Conservation (phyloP, 2,888 invertebrate genomes). For the Tromatobia lineatoria region DNA sequence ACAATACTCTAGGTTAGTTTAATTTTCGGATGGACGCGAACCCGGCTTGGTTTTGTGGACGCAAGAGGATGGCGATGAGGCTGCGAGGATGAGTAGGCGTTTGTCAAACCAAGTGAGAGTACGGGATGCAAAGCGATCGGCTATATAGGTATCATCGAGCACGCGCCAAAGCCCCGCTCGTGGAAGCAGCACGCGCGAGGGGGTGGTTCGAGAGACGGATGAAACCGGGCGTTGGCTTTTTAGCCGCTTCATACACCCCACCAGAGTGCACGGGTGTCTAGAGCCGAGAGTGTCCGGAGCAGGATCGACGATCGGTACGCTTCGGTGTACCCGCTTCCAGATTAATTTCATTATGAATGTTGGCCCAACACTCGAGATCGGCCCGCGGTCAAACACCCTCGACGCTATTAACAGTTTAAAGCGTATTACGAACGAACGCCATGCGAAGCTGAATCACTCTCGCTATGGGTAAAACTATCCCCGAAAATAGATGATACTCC, state of each 20-base stretch:
- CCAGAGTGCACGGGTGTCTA: conserved; percentile 47
- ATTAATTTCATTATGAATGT: conserved; percentile 85
- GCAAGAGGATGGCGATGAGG: conserved; percentile 22
- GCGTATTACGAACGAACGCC: conserved; percentile 70
- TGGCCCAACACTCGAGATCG: conserved; percentile 85
- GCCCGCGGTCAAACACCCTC: conserved; percentile 83
- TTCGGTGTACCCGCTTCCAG: conserved; percentile 74
- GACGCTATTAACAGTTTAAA: conserved; percentile 82
- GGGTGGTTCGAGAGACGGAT: conserved; percentile 57
- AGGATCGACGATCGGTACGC: conserved; percentile 69
- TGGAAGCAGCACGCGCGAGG: conserved; percentile 24
- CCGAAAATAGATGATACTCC: not conserved
- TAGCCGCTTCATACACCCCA: conserved; percentile 45
- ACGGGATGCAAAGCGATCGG: not conserved
- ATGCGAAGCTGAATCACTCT: conserved; percentile 42
- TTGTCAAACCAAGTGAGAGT: conserved; percentile 52
- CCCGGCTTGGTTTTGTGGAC: conserved; percentile 14
- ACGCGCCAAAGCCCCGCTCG: conserved; percentile 13
- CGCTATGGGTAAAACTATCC: not conserved
- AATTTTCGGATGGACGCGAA: conserved; percentile 27
- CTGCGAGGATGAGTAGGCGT: conserved; percentile 43
- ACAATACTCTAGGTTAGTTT: conserved; percentile 32
- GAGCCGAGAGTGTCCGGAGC: conserved; percentile 25
- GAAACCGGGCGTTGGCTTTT: conserved; percentile 67
- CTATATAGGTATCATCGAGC: conserved; percentile 44